Evolutionary conservation across 2,888 invertebrate species (phyloP).

Genomic region (Zeuzera pyrina): DNA sequence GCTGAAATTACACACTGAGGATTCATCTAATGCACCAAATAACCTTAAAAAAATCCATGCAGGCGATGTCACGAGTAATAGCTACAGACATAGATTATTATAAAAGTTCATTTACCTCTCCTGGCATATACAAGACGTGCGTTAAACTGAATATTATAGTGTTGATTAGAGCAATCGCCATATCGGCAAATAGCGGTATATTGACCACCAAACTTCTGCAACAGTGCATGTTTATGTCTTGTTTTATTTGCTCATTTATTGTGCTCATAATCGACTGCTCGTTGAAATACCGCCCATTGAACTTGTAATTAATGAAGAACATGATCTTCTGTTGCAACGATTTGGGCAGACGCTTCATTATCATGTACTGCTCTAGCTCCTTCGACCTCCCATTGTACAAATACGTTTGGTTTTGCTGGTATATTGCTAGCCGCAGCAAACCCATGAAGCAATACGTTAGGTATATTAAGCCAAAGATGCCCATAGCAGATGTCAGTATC

Average conservation of each 20-base stretch:
- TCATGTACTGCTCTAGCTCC: conserved; percentile 37
- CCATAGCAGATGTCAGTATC: conserved; percentile 25
- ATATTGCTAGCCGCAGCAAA: conserved; percentile 32
- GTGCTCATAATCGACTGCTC: conserved; percentile 36
- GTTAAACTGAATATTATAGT: too few relatives aligned
- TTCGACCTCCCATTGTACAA: conserved; percentile 31
- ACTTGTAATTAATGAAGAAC: conserved; percentile 40
- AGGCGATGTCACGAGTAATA: too few relatives aligned
- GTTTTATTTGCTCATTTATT: conserved; percentile 52
- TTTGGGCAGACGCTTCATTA: conserved; percentile 28
- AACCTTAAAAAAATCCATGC: too few relatives aligned
- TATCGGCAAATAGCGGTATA: too few relatives aligned
- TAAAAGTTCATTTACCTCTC: too few relatives aligned
- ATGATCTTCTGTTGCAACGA: conserved; percentile 33
- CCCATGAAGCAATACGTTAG: conserved; percentile 28
- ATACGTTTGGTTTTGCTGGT: conserved; percentile 27
- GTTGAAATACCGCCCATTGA: conserved; percentile 38
- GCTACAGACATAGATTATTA: too few relatives aligned
- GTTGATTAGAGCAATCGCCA: too few relatives aligned
- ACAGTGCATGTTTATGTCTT: too few relatives aligned
- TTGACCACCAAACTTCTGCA: too few relatives aligned
- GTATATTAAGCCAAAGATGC: conserved; percentile 32
- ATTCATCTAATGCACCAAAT: too few relatives aligned
- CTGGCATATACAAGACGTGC: too few relatives aligned
- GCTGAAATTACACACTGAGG: too few relatives aligned